These are phyloP conservation scores for Cottus gobio DNA, from an alignment of 2,113 vertebrate species.

Conservation along the genomic window DNA sequence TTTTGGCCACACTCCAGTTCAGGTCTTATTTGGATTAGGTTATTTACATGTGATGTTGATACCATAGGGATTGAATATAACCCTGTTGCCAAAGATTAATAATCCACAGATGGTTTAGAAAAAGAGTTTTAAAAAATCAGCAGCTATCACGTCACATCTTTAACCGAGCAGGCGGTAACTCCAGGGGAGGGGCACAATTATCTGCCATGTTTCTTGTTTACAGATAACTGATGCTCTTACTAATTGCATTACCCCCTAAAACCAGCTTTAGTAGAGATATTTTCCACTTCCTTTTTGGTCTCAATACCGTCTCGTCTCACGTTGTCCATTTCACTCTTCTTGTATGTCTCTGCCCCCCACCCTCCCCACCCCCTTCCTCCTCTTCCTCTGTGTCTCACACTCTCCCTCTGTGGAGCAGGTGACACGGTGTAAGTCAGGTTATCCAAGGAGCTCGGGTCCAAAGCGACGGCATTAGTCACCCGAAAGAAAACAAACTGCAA, in stretches of 20 bases:
- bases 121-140: background rate
- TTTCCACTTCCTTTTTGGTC: background rate
- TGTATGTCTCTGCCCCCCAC: background rate
- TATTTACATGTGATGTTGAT: slow-evolving; percentile 49
- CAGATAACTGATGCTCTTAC: slow-evolving; percentile 3
- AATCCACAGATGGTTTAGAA: slow-evolving; percentile 22
- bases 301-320: background rate
- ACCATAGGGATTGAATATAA: slow-evolving; percentile 10
- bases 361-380: too few relatives aligned
- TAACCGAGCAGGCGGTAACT: slow-evolving; percentile 25
- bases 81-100: slow-evolving; percentile 46
- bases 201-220: background rate
- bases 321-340: background rate
- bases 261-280: background rate
- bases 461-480: slow-evolving; percentile 64
- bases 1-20: slow-evolving; percentile 28
- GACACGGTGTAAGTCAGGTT: slow-evolving; percentile 45
- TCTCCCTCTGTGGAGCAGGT: slow-evolving; percentile 52
- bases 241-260: background rate
- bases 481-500: slow-evolving; percentile 72
- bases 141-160: slow-evolving; percentile 15
- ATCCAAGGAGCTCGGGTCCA: slow-evolving; percentile 27
- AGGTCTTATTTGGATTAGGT: slow-evolving; percentile 29
- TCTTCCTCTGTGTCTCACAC: background rate
- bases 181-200: slow-evolving; percentile 4